Evolutionary conservation across 2,888 invertebrate genomes (phyloP), one percentile per base, ranked within the genome.

Genomic region (Gibbula magus): DNA sequence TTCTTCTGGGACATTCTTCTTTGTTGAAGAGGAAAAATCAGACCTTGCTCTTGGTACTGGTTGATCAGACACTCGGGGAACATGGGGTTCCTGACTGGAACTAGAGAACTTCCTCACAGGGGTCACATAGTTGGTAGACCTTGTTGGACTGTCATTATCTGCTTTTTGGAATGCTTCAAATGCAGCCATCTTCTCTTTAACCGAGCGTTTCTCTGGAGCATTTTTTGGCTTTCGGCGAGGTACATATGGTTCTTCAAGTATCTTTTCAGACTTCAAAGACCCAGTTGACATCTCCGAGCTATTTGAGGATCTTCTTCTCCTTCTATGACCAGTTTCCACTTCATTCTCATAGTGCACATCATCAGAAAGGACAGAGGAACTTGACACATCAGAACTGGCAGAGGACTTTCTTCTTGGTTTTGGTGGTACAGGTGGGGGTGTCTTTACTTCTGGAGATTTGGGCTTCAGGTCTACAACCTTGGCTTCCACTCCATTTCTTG

Each of bases 341-440:
- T 75, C 75, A 52, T 75, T 54, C 13, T 52, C 52, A 25, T 29
- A 53, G 32, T 75, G 67, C 2, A 56, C 22, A n/a, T 79, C 79
- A 25, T 81, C 78, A 18, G 80, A 74, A 5, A 78, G 75, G 0
- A 67, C 35, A 5, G 75, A 74, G 8, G 78, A 75, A n/a, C 53
- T 20, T 25, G 78, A 78, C 18, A 56, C 54, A 54, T 78, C 78
- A 13, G 78, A 78, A 52, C 78, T 78, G 1, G 77, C 56, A n/a
- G 78, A 79, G 32, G 83, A 67, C 7, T 45, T 79, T 16, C 78
- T 67, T 10, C 79, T 83, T 32, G 88, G 87, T 82, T 88, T 89
- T 7, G 88, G 87, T 8, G 88, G 86, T 16, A 88, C 86, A 52
- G 86, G 83, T 29, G 89, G 88, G 16, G 88, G 85, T 5, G 53